A percentile compares a stretch with the other conserved stretches of the same genome.
phyloP scores from a whole-genome alignment of 1,140 invertebrate genomes.

The Euwallacea fornicatus region DNA sequence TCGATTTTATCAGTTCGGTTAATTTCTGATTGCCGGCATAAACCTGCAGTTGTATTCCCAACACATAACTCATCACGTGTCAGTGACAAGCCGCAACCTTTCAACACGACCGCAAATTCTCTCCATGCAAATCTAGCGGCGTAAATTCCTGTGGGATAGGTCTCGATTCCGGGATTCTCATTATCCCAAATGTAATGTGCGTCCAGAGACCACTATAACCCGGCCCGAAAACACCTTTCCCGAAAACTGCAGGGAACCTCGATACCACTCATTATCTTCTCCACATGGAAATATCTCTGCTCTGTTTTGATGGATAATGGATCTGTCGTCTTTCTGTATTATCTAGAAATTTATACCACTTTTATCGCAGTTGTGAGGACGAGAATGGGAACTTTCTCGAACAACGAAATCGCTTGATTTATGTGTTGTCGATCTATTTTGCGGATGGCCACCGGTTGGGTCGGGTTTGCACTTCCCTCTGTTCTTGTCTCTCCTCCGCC shows the following conservation, averaged over 20 bases:
- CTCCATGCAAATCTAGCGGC: conserved; percentile 12
- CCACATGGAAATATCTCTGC: too few species aligned
- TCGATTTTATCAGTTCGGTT: too few species aligned
- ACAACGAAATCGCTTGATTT: conserved; percentile 9
- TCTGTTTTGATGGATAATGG: conserved; percentile 26
- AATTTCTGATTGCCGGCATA: too few species aligned
- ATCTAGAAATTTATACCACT: conserved; percentile 21
- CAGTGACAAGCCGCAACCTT: conserved; percentile 9
- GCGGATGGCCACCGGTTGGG: too few species aligned
- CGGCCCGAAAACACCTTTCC: conserved; percentile 1
- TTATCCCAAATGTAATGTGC: conserved; percentile 7
- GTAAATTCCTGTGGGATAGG: conserved; percentile 15
- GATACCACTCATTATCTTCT: too few species aligned
- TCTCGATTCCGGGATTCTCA: conserved; percentile 12
- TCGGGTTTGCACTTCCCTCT: too few species aligned
- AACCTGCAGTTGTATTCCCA: too few species aligned
- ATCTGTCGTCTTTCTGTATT: conserved; percentile 17
- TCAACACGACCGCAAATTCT: conserved; percentile 6
- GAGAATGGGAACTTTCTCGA: conserved; percentile 11
- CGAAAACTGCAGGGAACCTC: conserved; percentile 5
- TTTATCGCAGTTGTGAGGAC: conserved; percentile 20
- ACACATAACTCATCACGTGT: not conserved
- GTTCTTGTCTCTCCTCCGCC: too few species aligned
- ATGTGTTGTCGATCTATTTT: not conserved
- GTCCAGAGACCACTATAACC: not conserved